Evolutionary conservation across 2,888 invertebrate species (phyloP).

Genomic region (Agrotis segetum): DNA sequence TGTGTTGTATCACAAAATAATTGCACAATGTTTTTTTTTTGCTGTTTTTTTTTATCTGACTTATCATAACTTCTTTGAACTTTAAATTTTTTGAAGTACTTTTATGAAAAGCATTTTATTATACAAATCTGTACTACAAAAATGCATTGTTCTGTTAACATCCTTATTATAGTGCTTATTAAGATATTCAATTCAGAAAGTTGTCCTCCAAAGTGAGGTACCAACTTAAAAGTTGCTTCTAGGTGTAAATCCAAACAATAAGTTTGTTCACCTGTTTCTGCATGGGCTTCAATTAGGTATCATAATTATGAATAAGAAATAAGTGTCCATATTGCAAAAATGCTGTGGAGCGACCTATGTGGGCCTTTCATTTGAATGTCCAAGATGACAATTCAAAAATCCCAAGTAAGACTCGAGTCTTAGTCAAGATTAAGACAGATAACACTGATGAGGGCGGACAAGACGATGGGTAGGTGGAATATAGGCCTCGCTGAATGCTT

Average conservation of each 20-base stretch:
- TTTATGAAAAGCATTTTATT: background rate
- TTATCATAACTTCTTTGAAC: background rate
- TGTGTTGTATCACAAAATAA: slow-evolving; percentile 28
- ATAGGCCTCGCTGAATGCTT: background rate
- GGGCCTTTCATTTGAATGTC: background rate
- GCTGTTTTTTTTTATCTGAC: background rate
- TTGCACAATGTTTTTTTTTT: background rate
- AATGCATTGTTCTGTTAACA: background rate
- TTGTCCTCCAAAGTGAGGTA: background rate
- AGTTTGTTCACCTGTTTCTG: background rate
- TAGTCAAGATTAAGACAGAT: background rate
- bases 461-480: background rate
- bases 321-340: background rate
- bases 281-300: background rate
- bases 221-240: background rate
- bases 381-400: background rate
- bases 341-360: background rate
- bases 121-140: too few species aligned
- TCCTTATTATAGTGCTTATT: background rate
- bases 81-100: background rate
- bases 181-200: background rate
- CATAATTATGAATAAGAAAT: background rate
- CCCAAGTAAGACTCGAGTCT: background rate
- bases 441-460: background rate
- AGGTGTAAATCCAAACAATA: background rate